Percentiles rank a stretch among this genome's conserved stretches.
phyloP scores from a whole-genome alignment of 1,140 invertebrate genomes.

The Stegodyphus mimosarum region DNA sequence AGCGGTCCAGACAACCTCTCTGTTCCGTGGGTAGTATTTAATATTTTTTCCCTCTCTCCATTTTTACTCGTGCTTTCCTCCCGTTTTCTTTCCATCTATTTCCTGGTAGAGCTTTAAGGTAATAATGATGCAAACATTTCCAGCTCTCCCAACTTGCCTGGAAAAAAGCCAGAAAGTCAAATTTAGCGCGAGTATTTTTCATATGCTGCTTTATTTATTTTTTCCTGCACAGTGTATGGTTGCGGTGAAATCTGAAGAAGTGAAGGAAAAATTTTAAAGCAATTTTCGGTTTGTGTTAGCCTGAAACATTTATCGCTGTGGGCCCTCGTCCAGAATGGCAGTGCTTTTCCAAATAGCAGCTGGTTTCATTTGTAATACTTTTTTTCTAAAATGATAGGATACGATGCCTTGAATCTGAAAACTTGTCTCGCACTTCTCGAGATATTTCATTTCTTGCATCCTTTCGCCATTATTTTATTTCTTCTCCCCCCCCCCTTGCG shows the following conservation, averaged over 20 bases:
- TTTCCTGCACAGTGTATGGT: constrained; percentile 21
- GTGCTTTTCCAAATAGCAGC: constrained; percentile 7
- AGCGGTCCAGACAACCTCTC: not conserved
- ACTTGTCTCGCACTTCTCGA: no score
- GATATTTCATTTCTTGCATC: no score
- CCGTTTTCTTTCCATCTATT: not conserved
- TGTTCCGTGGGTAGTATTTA: constrained; percentile 26
- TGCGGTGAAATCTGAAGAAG: constrained; percentile 28
- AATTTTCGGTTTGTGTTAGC: not conserved
- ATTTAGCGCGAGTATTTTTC: constrained; percentile 28
- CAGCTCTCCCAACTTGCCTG: constrained; percentile 28
- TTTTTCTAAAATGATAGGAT: not conserved
- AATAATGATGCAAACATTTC: constrained; percentile 51
- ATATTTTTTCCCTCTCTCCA: constrained; percentile 2
- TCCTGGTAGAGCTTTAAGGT: constrained; percentile 11
- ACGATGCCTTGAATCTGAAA: no score
- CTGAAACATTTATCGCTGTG: no score
- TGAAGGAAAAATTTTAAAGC: constrained; percentile 42
- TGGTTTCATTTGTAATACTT: not conserved
- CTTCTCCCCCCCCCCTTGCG: no score
- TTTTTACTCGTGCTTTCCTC: constrained; percentile 5
- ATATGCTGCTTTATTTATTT: constrained; percentile 18
- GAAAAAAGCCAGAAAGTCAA: constrained; percentile 53
- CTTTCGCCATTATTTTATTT: no score
- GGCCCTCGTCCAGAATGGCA: no score